Base-by-base conservation (phyloP, 2,113 vertebrate species). In the Felis chaus region DNA sequence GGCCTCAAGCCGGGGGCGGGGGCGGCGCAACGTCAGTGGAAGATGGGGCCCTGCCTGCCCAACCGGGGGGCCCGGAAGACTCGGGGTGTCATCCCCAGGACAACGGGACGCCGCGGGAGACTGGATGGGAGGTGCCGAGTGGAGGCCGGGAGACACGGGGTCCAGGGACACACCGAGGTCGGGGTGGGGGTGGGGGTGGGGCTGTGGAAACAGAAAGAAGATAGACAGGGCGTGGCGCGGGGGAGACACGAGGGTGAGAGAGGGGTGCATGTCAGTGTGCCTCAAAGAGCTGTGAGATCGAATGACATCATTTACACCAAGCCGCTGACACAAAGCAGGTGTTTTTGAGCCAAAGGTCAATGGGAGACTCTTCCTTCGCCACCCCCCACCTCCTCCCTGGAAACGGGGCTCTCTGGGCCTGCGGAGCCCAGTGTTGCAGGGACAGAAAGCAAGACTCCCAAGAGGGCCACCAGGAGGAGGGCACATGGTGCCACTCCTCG, bases 21-120 rank as follows among this genome's bases (percentile, higher is more conserved):
- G 29, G 0, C 2, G 41, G 69, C 0, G 0, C 23, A 0, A 9
- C 6, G 25, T 48, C 71, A 10, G 14, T 3, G 3, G 57, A 61
- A 29, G 2, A 0, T 5, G 29, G 12, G 33, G 39, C 3, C 21
- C 3, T 23, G 29, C 1, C 8, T 25, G 55, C 31, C 36, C 63
- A 39, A 5, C 73, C 13, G 11, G 53, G 10, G 16, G n/a, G 23
- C 65, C 27, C 1, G 25, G 4, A 15, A 33, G 25, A 18, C 7
- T 4, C 4, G 6, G 31, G 25, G 36, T 29, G 25, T 29, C 48
- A 45, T 73, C 45, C 29, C 69, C 73, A 74, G 39, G 55, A 29
- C 8, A 23, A 13, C 21, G 31, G 63, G 48, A 25, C 0, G 2
- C 16, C 27, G 0, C 10, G 16, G 61, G n/a, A 89, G 48, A 25